phyloP scores from a whole-genome alignment of 2,888 invertebrate species.

The Hyposoter didymator region DNA sequence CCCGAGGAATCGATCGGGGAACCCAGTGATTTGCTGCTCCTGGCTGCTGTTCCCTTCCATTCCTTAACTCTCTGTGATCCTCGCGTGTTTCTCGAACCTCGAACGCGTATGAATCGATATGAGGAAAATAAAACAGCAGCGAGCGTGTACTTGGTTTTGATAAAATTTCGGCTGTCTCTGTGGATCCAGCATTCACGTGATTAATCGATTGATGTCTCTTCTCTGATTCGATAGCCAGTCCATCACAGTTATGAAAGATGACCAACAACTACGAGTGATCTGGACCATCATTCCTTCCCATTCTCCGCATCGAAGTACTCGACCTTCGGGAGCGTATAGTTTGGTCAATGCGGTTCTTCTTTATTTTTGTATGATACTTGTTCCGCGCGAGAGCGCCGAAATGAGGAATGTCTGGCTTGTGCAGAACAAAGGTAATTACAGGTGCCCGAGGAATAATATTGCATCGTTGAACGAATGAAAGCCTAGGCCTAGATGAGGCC shows the following conservation, averaged over 20 bases:
- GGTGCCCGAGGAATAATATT: slow-evolving; percentile 72
- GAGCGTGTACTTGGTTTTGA: slow-evolving; percentile 17
- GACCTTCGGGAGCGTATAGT: neutral
- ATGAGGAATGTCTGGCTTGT: slow-evolving; percentile 70
- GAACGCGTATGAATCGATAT: slow-evolving; percentile 41
- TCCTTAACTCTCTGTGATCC: slow-evolving; percentile 39
- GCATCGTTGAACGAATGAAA: slow-evolving; percentile 60
- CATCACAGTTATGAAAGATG: neutral
- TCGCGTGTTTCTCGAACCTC: slow-evolving; percentile 30
- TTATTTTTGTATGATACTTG: slow-evolving; percentile 2
- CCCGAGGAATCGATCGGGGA: slow-evolving; percentile 68
- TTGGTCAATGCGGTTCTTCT: neutral
- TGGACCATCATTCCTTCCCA: neutral
- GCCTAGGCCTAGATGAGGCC: slow-evolving; percentile 82
- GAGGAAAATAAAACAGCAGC: slow-evolving; percentile 16
- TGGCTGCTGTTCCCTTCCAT: slow-evolving; percentile 51
- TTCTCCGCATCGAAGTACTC: neutral
- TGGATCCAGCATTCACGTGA: neutral
- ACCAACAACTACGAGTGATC: neutral
- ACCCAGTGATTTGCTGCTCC: slow-evolving; percentile 67
- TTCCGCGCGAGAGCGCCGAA: slow-evolving; percentile 27
- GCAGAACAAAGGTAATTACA: slow-evolving; percentile 82
- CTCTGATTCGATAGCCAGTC: neutral
- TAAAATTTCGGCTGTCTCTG: neutral
- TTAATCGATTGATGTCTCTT: neutral